Evolutionary conservation across 2,888 invertebrate genomes (phyloP).

Genomic region (Colletes collaris): DNA sequence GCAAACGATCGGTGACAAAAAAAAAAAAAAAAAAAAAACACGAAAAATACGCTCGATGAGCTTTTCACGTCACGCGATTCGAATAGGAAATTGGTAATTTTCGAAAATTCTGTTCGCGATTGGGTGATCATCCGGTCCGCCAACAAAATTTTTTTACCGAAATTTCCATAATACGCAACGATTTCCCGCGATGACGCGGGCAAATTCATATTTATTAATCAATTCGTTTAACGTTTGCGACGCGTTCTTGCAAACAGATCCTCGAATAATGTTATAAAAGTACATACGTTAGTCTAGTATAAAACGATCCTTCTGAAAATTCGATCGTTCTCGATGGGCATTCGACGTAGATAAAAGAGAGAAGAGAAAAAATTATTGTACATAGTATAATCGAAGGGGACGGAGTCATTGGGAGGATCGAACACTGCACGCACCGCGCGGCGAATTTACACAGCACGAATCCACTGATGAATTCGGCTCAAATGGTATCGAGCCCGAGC

Average conservation of each 20-base stretch:
- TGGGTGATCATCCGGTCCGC: too few species aligned
- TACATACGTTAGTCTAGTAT: conserved; percentile 40
- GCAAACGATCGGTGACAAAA: background rate
- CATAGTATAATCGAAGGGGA: conserved; percentile 3
- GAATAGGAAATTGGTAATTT: background rate
- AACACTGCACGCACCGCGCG: conserved; percentile 71
- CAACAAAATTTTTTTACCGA: background rate
- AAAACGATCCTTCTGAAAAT: conserved; percentile 48
- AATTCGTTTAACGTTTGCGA: too few species aligned
- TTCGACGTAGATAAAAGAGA: conserved; percentile 38
- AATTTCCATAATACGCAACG: background rate
- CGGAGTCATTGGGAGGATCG: conserved; percentile 25
- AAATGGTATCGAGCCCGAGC: conserved; percentile 47
- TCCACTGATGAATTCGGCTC: conserved; percentile 31
- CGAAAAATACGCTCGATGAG: background rate
- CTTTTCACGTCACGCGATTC: background rate
- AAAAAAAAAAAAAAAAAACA: too few species aligned
- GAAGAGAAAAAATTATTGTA: conserved; percentile 4
- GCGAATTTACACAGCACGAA: conserved; percentile 62
- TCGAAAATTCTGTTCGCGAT: background rate
- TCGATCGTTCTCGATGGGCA: conserved; percentile 62
- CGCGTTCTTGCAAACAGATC: conserved; percentile 36
- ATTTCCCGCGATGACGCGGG: background rate
- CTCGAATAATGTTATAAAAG: conserved; percentile 27
- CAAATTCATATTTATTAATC: too few species aligned